Evolutionary conservation across 2,113 vertebrate genomes (phyloP).

Genomic region (Anhinga anhinga): DNA sequence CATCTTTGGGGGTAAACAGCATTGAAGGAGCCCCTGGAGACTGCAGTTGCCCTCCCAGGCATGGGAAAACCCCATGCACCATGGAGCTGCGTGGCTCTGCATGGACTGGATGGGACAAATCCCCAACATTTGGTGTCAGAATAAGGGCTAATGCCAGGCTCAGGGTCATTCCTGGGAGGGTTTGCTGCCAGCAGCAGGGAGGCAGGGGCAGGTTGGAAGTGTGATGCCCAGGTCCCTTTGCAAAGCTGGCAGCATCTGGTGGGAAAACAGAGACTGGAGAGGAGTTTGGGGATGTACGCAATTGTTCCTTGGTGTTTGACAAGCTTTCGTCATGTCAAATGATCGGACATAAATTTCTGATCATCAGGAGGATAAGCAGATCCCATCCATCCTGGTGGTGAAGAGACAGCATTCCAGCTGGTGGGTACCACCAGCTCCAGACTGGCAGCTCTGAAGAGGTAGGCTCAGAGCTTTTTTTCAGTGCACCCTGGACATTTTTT

Average conservation of each 20-base stretch:
- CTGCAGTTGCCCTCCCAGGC: neutral
- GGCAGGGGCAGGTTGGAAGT: neutral
- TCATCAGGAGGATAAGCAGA: neutral
- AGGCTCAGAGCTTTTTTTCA: accelerated
- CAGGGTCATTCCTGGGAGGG: neutral
- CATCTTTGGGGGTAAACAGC: accelerated
- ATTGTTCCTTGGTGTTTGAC: neutral
- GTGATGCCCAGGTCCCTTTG: neutral
- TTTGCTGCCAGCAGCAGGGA: neutral
- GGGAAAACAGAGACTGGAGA: accelerated
- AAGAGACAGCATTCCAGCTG: neutral
- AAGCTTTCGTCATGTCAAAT: accelerated
- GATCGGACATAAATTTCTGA: neutral
- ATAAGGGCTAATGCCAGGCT: accelerated
- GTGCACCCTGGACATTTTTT: accelerated
- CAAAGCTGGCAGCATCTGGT: neutral
- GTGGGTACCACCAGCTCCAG: neutral
- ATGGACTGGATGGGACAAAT: neutral
- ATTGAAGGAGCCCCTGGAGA: neutral
- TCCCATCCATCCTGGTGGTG: neutral
- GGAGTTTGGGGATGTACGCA: neutral
- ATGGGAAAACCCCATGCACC: accelerated
- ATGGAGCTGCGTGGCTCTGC: neutral
- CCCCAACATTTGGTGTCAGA: neutral
- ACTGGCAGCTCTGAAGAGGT: neutral